These are phyloP conservation scores for Anastrepha obliqua DNA, from an alignment of 1,140 invertebrate species.

Conservation along the genomic window DNA sequence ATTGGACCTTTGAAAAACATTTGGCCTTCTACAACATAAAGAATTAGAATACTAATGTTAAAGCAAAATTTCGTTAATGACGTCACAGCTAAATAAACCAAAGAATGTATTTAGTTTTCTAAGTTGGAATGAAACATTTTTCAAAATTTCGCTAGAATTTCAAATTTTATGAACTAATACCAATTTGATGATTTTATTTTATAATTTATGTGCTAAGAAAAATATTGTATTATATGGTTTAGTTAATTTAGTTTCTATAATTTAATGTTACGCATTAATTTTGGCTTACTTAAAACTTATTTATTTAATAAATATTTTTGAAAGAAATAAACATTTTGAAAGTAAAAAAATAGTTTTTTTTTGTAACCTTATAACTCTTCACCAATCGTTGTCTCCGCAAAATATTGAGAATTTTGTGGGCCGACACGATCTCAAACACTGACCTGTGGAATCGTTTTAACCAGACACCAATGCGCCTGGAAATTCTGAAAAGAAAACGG, in stretches of 20 bases:
- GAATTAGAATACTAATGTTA: not conserved
- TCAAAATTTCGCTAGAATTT: not conserved
- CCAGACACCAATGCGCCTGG: no score
- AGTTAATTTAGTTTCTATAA: conserved; percentile 32
- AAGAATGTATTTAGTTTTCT: conserved; percentile 63
- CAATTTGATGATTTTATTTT: no score
- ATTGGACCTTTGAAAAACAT: conserved; percentile 3
- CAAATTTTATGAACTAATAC: conserved; percentile 4
- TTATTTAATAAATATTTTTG: conserved; percentile 30
- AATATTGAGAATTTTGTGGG: no score
- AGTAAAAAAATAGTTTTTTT: not conserved
- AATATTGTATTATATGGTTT: not conserved
- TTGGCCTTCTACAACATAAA: conserved; percentile 7
- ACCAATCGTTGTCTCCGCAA: no score
- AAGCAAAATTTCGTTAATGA: conserved; percentile 35
- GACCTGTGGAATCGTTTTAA: no score
- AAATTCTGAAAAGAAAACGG: no score
- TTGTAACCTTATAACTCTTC: not conserved
- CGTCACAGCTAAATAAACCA: conserved; percentile 71
- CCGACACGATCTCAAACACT: no score
- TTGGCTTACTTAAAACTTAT: conserved; percentile 28
- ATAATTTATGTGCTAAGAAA: not conserved
- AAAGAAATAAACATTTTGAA: conserved; percentile 10
- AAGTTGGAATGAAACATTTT: not conserved
- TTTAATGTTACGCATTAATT: conserved; percentile 11